A percentile compares a stretch with the other conserved stretches of the same genome.
Evolutionary conservation across 2,797 vertebrate genomes (phyloP).

Genomic region (Cirrhinus molitorella): DNA sequence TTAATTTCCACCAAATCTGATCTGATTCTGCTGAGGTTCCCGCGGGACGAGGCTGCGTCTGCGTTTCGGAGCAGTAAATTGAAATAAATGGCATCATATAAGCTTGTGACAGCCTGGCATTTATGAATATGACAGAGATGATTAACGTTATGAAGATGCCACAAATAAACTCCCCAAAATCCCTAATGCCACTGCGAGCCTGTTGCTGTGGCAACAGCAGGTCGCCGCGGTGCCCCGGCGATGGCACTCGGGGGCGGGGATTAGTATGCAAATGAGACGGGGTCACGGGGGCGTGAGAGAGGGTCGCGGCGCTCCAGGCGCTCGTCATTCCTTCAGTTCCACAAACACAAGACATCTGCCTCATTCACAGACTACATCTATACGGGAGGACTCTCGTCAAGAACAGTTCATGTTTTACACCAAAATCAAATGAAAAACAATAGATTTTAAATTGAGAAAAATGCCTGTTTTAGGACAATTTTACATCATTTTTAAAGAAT

Average conservation of each 20-base stretch:
- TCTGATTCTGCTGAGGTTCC: conserved; percentile 17
- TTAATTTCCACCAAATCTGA: conserved; percentile 65
- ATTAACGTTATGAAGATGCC: conserved; percentile 28
- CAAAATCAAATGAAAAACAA: not conserved
- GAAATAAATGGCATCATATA: conserved; percentile 41
- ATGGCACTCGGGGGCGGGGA: not conserved
- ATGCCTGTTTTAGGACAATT: not conserved
- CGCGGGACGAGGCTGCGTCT: conserved; percentile 8
- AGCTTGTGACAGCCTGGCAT: conserved; percentile 45
- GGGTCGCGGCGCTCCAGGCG: conserved; percentile 22
- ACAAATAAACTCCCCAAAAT: conserved; percentile 8
- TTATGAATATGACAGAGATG: conserved; percentile 37
- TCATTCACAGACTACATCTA: conserved; percentile 51
- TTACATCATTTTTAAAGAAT: too few species aligned
- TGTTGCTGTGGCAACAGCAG: conserved; percentile 23
- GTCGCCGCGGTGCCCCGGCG: not conserved
- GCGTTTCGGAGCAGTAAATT: conserved; percentile 17
- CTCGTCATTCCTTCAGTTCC: conserved; percentile 1
- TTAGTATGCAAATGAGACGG: conserved; percentile 39
- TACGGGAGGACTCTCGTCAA: not conserved
- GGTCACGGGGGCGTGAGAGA: conserved; percentile 37
- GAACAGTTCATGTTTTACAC: not conserved
- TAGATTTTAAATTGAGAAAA: not conserved
- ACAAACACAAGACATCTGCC: conserved; percentile 57
- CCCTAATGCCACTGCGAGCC: not conserved